These are phyloP conservation scores for Gymnobelideus leadbeateri DNA, from an alignment of 2,113 vertebrate genomes.

Conservation along the genomic window DNA sequence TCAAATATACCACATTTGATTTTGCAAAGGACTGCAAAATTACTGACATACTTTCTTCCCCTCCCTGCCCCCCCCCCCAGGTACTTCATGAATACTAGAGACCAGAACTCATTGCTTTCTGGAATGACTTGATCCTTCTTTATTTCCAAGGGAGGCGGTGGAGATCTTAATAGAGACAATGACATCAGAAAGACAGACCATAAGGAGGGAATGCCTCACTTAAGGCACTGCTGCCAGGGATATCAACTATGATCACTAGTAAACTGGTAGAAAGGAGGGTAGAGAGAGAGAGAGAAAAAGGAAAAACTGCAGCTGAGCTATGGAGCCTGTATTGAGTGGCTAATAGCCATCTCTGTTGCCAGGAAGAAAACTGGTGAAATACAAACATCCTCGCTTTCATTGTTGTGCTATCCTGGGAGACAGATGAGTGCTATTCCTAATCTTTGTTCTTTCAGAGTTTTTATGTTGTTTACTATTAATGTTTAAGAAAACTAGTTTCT, in stretches of 20 bases:
- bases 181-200: not conserved
- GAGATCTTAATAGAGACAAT: not conserved
- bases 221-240: not conserved
- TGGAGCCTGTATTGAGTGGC: not conserved
- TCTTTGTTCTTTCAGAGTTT: not conserved
- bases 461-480: not conserved
- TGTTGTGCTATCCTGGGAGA: not conserved
- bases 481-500: not conserved
- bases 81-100: not conserved
- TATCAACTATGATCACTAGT: not conserved
- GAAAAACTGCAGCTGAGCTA: not conserved
- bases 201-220: not conserved
- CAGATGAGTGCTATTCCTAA: not conserved
- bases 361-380: not conserved
- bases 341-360: not conserved
- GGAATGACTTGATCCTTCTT: not conserved
- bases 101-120: not conserved
- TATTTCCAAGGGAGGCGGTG: not conserved
- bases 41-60: not conserved
- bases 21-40: not conserved
- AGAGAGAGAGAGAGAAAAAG: not conserved
- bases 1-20: not conserved
- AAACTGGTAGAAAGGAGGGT: not conserved
- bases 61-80: accelerated
- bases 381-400: not conserved